A percentile compares a stretch with the other conserved stretches of the same genome.
These are phyloP conservation scores for Heliconius hermathena DNA, from an alignment of 1,140 invertebrate genomes.

Conservation along the genomic window DNA sequence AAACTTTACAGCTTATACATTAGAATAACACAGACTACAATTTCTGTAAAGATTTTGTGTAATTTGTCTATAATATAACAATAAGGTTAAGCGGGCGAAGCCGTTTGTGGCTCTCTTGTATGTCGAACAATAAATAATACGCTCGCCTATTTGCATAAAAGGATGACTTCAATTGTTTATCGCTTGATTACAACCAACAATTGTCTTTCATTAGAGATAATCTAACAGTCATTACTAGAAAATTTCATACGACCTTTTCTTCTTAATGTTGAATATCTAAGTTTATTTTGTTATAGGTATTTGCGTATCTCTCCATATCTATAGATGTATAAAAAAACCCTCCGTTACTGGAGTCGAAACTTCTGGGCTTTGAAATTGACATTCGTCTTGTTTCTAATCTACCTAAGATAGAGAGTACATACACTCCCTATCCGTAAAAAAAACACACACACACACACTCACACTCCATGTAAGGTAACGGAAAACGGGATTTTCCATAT, in stretches of 20 bases:
- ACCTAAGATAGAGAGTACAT: too few relatives aligned
- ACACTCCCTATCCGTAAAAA: too few relatives aligned
- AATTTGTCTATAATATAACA: too few relatives aligned
- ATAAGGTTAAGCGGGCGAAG: too few relatives aligned
- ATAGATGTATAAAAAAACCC: neutral
- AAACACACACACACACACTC: too few relatives aligned
- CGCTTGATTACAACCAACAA: conserved; percentile 1
- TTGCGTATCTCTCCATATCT: neutral
- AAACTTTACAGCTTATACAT: too few relatives aligned
- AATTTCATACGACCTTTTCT: neutral
- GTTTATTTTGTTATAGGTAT: neutral
- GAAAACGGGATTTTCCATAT: too few relatives aligned
- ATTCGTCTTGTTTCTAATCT: too few relatives aligned
- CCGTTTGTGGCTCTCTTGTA: neutral
- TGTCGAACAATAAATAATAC: neutral
- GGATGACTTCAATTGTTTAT: conserved; percentile 6
- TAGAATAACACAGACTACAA: too few relatives aligned
- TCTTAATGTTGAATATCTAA: neutral
- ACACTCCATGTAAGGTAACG: too few relatives aligned
- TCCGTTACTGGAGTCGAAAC: neutral
- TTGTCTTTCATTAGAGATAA: neutral
- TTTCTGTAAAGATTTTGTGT: too few relatives aligned
- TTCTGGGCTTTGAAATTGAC: neutral
- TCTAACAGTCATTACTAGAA: neutral
- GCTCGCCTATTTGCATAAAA: conserved; percentile 8